Evolutionary conservation across 2,113 vertebrate genomes (phyloP).

Genomic region (Glaucidium brasilianum): DNA sequence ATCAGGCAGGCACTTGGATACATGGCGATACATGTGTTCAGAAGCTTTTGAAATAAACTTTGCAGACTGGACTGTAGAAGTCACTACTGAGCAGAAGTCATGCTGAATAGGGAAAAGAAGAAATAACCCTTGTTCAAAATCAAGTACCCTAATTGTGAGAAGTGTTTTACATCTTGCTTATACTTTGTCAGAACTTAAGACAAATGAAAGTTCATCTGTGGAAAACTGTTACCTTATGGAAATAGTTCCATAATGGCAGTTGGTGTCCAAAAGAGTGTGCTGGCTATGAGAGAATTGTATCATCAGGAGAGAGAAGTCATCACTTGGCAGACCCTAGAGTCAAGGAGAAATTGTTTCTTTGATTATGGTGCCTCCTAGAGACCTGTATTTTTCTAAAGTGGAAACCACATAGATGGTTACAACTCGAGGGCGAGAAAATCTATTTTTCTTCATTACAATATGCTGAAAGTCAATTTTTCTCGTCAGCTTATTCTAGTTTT

Average conservation of each 20-base stretch:
- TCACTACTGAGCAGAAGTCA: neutral
- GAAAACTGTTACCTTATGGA: neutral
- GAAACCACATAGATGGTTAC: neutral
- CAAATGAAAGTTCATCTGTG: neutral
- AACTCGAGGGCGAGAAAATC: neutral
- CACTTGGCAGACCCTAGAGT: neutral
- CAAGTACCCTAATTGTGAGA: no score
- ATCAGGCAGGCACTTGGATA: neutral
- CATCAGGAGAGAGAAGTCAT: constrained; percentile 14
- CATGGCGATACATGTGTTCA: neutral
- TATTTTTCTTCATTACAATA: neutral
- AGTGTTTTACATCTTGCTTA: no score
- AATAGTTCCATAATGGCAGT: neutral
- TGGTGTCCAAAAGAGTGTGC: neutral
- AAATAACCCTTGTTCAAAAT: no score
- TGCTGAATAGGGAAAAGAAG: neutral
- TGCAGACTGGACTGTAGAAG: neutral
- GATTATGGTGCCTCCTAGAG: neutral
- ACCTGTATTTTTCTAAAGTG: neutral
- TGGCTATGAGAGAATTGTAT: neutral
- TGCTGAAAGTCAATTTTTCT: neutral
- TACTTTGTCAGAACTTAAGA: neutral
- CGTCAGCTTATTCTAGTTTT: neutral
- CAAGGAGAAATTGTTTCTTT: neutral
- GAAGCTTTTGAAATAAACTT: neutral